Percentiles rank a stretch among this genome's conserved stretches.
Evolutionary conservation across 92 coral and sea anemone genomes (phyloP).

Genomic region (Ricordea florida): DNA sequence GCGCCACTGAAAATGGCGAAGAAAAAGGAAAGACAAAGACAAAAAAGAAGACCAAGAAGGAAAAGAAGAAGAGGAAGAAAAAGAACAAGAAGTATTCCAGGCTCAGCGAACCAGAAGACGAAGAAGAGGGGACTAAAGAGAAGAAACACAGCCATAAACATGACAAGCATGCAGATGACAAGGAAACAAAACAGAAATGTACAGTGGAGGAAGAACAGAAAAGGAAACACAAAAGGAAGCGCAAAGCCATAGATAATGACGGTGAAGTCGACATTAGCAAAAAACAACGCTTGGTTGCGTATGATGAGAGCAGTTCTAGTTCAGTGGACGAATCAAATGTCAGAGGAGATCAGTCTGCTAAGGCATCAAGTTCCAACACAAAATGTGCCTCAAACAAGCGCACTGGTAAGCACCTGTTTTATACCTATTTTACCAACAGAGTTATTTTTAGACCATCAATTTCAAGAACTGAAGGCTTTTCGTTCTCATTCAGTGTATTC

Average conservation of each 20-base stretch:
- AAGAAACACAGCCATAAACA: slow-evolving; percentile 46
- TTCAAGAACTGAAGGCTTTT: too few relatives aligned
- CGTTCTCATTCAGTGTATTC: too few relatives aligned
- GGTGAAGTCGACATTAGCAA: slow-evolving; percentile 21
- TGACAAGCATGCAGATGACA: slow-evolving; percentile 9
- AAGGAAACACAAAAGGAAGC: slow-evolving; percentile 52
- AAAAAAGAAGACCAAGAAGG: slow-evolving; percentile 19
- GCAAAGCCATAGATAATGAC: background rate
- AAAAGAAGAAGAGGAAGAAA: slow-evolving; percentile 45
- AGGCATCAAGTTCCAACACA: background rate
- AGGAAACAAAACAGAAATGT: slow-evolving; percentile 33
- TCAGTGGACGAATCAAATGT: background rate
- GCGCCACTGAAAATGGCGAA: background rate
- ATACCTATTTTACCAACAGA: too few relatives aligned
- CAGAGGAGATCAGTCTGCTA: background rate
- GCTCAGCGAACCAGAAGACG: slow-evolving; percentile 23
- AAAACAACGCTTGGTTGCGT: slow-evolving; percentile 60
- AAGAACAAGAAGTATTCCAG: slow-evolving; percentile 44
- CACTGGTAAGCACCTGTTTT: too few relatives aligned
- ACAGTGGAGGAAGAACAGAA: slow-evolving; percentile 31
- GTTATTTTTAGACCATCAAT: too few relatives aligned
- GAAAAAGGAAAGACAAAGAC: slow-evolving; percentile 14
- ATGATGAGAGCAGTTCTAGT: slow-evolving; percentile 61
- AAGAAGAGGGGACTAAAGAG: slow-evolving; percentile 14
- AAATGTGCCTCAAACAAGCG: background rate